Conservation (phyloP, 2,888 invertebrate species). For the Acheta domesticus region DNA sequence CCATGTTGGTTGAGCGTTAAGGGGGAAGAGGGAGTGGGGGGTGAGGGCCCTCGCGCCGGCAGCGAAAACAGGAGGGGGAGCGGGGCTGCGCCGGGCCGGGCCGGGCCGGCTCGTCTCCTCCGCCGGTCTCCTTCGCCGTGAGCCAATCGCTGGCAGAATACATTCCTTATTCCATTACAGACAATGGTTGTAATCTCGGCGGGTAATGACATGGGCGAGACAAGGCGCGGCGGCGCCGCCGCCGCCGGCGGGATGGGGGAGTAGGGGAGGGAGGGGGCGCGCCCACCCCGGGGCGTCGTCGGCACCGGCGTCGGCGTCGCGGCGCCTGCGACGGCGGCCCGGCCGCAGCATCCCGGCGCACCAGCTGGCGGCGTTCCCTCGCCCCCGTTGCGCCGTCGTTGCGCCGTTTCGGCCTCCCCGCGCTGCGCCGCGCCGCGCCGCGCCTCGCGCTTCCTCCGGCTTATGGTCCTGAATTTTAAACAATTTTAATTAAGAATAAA, state of each 20-base stretch:
- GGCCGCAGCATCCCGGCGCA: background rate
- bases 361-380: too few species aligned
- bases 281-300: too few species aligned
- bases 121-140: background rate
- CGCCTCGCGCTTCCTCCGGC: background rate
- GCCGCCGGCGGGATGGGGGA: background rate
- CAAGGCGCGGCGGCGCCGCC: background rate
- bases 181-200: constrained; percentile 18
- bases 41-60: background rate
- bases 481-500: constrained; percentile 18
- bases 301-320: too few species aligned
- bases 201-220: constrained; percentile 9
- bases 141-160: constrained; percentile 18
- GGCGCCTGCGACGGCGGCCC: background rate
- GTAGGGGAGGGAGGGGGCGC: too few species aligned
- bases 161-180: constrained; percentile 18
- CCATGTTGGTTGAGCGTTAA: too few species aligned
- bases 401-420: background rate
- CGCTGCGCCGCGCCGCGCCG: background rate
- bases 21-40: background rate
- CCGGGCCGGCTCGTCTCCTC: background rate
- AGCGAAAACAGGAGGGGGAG: background rate
- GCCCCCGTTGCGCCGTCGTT: background rate
- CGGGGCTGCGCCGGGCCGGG: background rate
- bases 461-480: background rate